Evolutionary conservation across 2,113 vertebrate species (phyloP), one percentile per base, ranked within the genome.

Genomic region (Formicarius rufipectus): DNA sequence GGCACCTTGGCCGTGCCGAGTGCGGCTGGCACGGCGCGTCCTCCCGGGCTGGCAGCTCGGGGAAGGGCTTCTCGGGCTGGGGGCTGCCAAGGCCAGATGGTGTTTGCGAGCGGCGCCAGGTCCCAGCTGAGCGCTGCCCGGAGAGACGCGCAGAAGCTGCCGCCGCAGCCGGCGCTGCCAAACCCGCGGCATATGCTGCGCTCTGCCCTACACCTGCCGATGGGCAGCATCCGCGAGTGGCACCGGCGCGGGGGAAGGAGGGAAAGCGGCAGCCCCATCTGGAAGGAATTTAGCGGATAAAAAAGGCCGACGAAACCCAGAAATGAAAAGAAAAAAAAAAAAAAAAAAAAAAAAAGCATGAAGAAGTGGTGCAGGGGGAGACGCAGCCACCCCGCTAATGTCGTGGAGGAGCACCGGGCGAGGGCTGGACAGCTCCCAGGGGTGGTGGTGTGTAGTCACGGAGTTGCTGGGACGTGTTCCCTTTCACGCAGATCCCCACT

Each of bases 81-180:
- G 95, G 95, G 87, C 96, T 97, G 98, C 98, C 98, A 92, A 88
- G 97, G 98, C 98, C 99, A 99, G 99, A 99, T 99, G 98, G 98
- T 98, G 98, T 98, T 98, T 98, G 98, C 90, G 97, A 98, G 97
- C 96, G 58, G 97, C 94, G 97, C 97, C 95, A 96, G 97, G 97
- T 98, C 99, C 98, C 98, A 98, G 98, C 98, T 98, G 98, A 98
- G 98, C 66, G 44, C 69, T 97, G 97, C 98, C 98, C 98, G 96
- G 96, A 93, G 98, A 98, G 98, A 97, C 90, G 78, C 97, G 95
- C 97, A 96, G 97, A 97, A 92, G 84, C 96, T 83, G 98, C 98
- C 96, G 98, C 98, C 75, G 93, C 94, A 96, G 98, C 97, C 97
- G 89, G 87, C 87, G 79, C 89, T 97, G 95, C 97, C 97, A 98